These are phyloP conservation scores for Nasonia oneida DNA, from an alignment of 2,888 invertebrate species.

Conservation along the genomic window DNA sequence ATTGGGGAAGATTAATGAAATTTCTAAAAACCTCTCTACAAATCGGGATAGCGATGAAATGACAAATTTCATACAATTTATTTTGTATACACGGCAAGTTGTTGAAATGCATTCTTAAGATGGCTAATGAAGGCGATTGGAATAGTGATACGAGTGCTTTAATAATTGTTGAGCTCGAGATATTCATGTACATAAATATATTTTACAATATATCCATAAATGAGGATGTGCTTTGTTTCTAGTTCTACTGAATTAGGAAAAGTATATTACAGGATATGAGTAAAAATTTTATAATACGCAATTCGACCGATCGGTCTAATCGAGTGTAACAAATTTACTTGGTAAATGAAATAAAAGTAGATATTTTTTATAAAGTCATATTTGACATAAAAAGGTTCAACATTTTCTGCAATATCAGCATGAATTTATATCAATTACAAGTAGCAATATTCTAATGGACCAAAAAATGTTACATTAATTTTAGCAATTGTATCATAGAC, in stretches of 20 bases:
- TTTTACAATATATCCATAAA: conserved; percentile 14
- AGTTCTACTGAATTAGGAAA: conserved; percentile 47
- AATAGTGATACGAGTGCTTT: conserved; percentile 13
- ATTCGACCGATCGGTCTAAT: conserved; percentile 16
- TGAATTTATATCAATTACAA: conserved; percentile 47
- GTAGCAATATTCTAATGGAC: conserved; percentile 64
- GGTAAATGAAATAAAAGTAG: conserved; percentile 45
- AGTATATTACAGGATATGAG: conserved; percentile 46
- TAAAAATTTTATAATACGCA: conserved; percentile 37
- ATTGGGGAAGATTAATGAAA: conserved; percentile 24
- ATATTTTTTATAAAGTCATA: conserved; percentile 55
- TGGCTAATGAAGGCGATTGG: conserved; percentile 1
- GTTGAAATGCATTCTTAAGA: conserved; percentile 3
- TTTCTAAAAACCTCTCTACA: neutral
- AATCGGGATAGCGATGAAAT: neutral
- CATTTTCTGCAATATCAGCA: conserved; percentile 28
- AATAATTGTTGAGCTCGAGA: conserved; percentile 14
- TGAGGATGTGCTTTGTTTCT: conserved; percentile 25
- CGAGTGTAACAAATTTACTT: conserved; percentile 38
- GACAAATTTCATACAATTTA: neutral
- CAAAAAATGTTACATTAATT: conserved; percentile 64
- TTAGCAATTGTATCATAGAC: conserved; percentile 49
- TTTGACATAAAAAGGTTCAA: conserved; percentile 11
- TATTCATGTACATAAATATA: conserved; percentile 39
- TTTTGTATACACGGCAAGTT: neutral